These are phyloP conservation scores for Crax fasciolata DNA, from an alignment of 2,797 vertebrate species.

Conservation along the genomic window DNA sequence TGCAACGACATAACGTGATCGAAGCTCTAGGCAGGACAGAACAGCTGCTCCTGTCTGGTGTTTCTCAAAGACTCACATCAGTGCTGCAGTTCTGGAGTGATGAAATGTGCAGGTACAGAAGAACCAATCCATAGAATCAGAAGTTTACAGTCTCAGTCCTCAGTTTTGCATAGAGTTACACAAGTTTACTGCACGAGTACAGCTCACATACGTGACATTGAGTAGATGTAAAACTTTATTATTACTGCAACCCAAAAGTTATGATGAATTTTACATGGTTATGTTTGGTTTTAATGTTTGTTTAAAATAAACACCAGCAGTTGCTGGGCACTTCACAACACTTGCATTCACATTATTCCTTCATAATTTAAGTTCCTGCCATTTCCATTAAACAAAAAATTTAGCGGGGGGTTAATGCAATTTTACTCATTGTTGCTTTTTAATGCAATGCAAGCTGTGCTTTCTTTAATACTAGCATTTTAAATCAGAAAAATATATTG, in stretches of 20 bases:
- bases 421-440: neutral
- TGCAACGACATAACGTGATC: neutral
- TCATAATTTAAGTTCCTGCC: neutral
- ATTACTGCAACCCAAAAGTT: neutral
- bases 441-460: neutral
- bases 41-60: neutral
- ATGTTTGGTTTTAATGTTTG: neutral
- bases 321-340: neutral
- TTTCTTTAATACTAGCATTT: neutral
- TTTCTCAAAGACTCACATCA: neutral
- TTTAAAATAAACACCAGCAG: neutral
- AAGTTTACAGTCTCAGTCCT: neutral
- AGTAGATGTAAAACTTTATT: neutral
- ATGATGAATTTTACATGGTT: neutral
- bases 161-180: neutral
- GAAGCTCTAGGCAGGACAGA: neutral
- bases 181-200: rapidly evolving
- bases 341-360: neutral
- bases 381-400: conserved; percentile 3
- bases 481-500: neutral
- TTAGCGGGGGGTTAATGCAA: neutral
- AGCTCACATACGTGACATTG: neutral
- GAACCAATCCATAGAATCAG: neutral
- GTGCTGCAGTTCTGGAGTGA: neutral
- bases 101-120: neutral